Base-by-base conservation (phyloP, 2,113 vertebrate genomes). In the Heteronetta atricapilla region DNA sequence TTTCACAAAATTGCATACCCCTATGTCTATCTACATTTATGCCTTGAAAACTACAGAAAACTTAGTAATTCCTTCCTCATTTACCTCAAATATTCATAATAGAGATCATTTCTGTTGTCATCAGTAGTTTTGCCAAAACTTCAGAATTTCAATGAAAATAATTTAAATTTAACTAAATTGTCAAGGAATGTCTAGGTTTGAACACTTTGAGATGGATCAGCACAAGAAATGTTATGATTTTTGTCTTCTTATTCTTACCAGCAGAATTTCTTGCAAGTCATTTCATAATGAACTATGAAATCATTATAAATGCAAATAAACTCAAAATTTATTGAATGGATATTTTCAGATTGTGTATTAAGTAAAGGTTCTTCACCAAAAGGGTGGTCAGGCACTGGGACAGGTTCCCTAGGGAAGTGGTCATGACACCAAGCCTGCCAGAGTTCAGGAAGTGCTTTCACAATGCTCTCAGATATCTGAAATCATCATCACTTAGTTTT, bases 171-270 rank as follows among this genome's bases (percentile, higher is more conserved):
- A 48, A 72, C 34, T 89, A 63, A 70, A 85, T 73, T 88, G 31
- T 60, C 62, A 86, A 79, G 42, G 82, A 93, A 90, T 88, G 90
- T 90, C 82, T 86, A 87, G 58, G 34, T 33, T 93, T 69, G n/a
- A 79, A 76, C 38, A 72, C 70, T 68, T 77, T 88, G 36, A 68
- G 87, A 82, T 19, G 85, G 13, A 85, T 13, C 16, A 44, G 42
- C 13, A 68, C 26, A 84, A 94, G 31, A 8, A 80, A 75, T 50
- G 60, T 3, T 13, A 11, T 46, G 28, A 90, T 82, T 13, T 52
- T 82, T 60, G 3, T 62, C 15, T 28, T n/a, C 4, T 55, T 68
- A 31, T 34, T 79, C 36, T 48, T 74, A 50, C 6, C 4, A 31
- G 31, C 19, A 79, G 1, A 67, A 58, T 86, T 74, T 77, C 1